phyloP scores from a whole-genome alignment of 2,888 invertebrate species.

The Melipona beecheii region DNA sequence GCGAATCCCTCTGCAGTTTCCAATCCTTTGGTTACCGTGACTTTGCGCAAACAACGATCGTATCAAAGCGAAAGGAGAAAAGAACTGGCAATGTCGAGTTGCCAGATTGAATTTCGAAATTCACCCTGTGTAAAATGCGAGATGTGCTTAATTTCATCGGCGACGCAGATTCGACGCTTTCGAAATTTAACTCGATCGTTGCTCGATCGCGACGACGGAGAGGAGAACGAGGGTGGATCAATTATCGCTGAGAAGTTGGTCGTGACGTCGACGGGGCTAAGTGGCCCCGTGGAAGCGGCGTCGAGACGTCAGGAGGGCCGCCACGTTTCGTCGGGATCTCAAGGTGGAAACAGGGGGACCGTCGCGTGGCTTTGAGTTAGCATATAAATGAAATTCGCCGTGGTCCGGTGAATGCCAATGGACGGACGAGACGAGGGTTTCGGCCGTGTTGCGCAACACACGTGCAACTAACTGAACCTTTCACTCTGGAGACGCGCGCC shows the following conservation, averaged over 20 bases:
- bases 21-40: neutral
- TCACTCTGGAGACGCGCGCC: constrained; percentile 61
- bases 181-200: neutral
- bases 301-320: constrained; percentile 32
- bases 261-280: constrained; percentile 27
- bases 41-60: no score
- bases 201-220: neutral
- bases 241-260: constrained; percentile 32
- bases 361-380: constrained; percentile 75
- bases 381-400: constrained; percentile 81
- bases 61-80: no score
- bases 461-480: constrained; percentile 33
- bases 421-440: constrained; percentile 62
- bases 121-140: no score
- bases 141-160: no score
- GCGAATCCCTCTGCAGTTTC: neutral
- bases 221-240: constrained; percentile 28
- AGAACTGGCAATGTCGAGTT: no score
- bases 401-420: constrained; percentile 79
- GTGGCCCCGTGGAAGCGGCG: constrained; percentile 30
- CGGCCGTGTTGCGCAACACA: constrained; percentile 38
- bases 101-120: no score
- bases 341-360: constrained; percentile 66
- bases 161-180: no score
- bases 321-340: constrained; percentile 70